These are phyloP conservation scores for Tenthredo notha DNA, from an alignment of 2,888 invertebrate genomes.

Conservation along the genomic window DNA sequence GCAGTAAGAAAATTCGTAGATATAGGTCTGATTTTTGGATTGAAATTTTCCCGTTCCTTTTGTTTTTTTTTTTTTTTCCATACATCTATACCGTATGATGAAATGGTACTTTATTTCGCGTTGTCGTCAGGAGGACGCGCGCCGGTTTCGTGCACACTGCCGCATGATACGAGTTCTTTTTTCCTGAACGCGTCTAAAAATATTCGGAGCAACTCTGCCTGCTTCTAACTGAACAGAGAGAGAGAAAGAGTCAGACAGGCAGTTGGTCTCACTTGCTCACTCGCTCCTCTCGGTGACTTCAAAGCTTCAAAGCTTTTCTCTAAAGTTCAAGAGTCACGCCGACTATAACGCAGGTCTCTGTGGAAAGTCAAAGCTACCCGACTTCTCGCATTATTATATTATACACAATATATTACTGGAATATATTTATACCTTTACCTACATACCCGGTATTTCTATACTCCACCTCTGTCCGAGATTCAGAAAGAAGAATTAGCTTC, in stretches of 20 bases:
- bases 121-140: background rate
- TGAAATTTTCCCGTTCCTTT: background rate
- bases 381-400: conserved; percentile 10
- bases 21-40: background rate
- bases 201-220: conserved; percentile 32
- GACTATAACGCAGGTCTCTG: background rate
- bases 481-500: background rate
- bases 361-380: background rate
- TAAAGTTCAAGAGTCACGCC: conserved; percentile 44
- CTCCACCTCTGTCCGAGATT: background rate
- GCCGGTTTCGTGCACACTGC: conserved; percentile 18
- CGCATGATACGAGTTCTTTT: conserved; percentile 40
- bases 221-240: background rate
- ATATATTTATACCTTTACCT: background rate
- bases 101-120: background rate
- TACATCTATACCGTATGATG: background rate
- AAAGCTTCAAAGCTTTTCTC: conserved; percentile 28
- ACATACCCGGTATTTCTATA: background rate
- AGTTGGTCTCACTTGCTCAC: conserved; percentile 18
- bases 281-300: conserved; percentile 53
- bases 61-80: background rate
- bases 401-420: background rate
- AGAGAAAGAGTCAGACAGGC: background rate
- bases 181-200: conserved; percentile 36
- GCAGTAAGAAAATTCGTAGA: background rate